Evolutionary conservation across 2,888 invertebrate species (phyloP).

Genomic region (Tuberolachnus salignus): DNA sequence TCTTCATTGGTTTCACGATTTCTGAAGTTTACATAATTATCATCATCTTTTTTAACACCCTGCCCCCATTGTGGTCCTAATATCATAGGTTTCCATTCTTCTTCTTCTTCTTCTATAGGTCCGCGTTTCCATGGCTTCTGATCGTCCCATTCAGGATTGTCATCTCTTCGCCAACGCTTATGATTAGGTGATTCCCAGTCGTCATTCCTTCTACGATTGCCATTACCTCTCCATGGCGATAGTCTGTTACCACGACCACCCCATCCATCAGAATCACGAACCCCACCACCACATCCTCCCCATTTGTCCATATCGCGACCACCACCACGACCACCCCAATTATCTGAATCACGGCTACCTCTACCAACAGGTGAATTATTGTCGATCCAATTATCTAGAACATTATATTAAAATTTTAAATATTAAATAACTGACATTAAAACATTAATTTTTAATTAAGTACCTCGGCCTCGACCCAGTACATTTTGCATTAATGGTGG

Average conservation of each 20-base stretch:
- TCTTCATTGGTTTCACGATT: conserved; percentile 46
- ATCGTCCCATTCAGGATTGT: conserved; percentile 49
- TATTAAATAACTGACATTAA: neutral
- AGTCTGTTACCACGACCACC: conserved; percentile 24
- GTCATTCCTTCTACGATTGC: conserved; percentile 33
- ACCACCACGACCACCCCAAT: conserved; percentile 24
- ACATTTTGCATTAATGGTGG: conserved; percentile 49
- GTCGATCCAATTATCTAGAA: conserved; percentile 48
- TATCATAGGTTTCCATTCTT: conserved; percentile 17
- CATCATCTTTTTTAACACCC: conserved; percentile 32
- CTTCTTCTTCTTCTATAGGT: conserved; percentile 43
- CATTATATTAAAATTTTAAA: neutral
- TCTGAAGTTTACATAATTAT: conserved; percentile 26
- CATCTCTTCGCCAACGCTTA: conserved; percentile 53
- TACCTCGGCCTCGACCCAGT: conserved; percentile 48
- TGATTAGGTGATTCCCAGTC: conserved; percentile 48
- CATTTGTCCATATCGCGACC: conserved; percentile 42
- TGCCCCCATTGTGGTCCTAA: conserved; percentile 24
- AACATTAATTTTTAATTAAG: neutral
- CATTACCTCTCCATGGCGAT: conserved; percentile 40
- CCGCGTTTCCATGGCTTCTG: conserved; percentile 48
- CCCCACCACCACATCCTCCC: conserved; percentile 36
- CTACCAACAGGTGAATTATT: conserved; percentile 29
- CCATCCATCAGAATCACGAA: conserved; percentile 49
- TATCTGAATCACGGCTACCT: conserved; percentile 43